Conservation (phyloP, 2,797 vertebrate species). For the Danio aesculapii region DNA sequence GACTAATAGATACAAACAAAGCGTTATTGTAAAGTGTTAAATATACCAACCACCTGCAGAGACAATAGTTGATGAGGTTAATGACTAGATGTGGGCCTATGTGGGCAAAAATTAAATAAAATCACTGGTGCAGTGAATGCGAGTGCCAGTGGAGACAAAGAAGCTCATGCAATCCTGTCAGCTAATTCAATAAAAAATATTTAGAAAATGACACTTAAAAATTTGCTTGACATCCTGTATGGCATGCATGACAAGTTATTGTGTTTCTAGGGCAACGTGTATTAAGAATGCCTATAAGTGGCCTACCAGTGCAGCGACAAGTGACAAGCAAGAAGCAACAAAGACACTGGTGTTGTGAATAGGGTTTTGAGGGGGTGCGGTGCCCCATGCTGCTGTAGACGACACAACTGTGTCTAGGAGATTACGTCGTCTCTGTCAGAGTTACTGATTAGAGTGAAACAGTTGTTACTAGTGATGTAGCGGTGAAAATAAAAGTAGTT, state of each 20-base stretch:
- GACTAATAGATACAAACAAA: no score
- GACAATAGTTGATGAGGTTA: not conserved
- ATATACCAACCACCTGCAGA: not conserved
- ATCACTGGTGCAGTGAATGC: not conserved
- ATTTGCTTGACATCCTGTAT: not conserved
- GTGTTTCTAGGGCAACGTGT: constrained; percentile 22
- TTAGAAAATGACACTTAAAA: not conserved
- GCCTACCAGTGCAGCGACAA: constrained; percentile 7
- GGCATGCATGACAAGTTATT: not conserved
- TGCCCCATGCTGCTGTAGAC: not conserved
- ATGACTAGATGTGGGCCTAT: not conserved
- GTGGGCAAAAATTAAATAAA: not conserved
- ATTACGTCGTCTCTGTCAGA: constrained; percentile 1
- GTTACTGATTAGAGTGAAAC: constrained; percentile 4
- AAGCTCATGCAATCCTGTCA: not conserved
- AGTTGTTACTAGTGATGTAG: not conserved
- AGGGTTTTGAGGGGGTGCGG: not conserved
- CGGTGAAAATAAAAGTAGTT: not conserved
- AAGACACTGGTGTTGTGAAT: not conserved
- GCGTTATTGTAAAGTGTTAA: no score
- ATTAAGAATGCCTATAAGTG: constrained; percentile 13
- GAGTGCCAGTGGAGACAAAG: not conserved
- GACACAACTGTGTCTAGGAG: not conserved
- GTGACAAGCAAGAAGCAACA: not conserved
- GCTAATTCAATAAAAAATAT: not conserved